A percentile compares a stretch with the other conserved stretches of the same genome.
phyloP scores from a whole-genome alignment of 2,888 invertebrate genomes.

The Sympetrum striolatum region DNA sequence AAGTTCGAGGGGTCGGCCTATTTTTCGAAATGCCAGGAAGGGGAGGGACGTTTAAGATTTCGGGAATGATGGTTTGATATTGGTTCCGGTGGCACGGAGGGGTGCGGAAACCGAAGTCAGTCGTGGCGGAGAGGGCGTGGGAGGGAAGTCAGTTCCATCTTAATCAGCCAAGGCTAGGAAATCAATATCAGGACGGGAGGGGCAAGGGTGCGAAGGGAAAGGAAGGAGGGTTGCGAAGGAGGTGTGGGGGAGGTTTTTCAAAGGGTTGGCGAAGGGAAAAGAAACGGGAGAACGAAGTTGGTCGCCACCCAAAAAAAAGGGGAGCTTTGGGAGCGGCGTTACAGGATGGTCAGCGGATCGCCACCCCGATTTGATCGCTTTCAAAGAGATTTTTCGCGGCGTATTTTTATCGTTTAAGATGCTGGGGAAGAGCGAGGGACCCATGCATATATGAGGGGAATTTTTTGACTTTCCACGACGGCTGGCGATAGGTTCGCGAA shows the following conservation, averaged over 20 bases:
- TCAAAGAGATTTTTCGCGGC: background rate
- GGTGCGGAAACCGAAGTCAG: constrained; percentile 1
- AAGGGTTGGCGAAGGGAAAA: background rate
- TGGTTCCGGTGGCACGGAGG: background rate
- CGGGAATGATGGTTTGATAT: background rate
- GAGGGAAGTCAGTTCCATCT: constrained; percentile 31
- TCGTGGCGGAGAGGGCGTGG: background rate
- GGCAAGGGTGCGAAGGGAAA: background rate
- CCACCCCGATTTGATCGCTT: background rate
- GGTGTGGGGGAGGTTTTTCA: background rate
- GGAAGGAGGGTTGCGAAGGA: background rate
- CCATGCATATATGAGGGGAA: background rate
- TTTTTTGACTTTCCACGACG: background rate
- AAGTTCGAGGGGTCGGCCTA: background rate
- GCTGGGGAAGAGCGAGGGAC: background rate
- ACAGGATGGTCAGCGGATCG: background rate
- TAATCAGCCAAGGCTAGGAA: constrained; percentile 44
- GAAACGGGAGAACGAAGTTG: background rate
- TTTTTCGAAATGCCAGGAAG: background rate
- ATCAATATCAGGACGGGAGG: constrained; percentile 35
- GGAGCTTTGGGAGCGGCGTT: background rate
- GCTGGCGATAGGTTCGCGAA: background rate
- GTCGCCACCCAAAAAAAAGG: background rate
- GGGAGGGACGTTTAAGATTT: background rate
- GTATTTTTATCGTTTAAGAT: background rate